Percentiles rank a stretch among this genome's conserved stretches.
phyloP scores from a whole-genome alignment of 2,888 invertebrate species.

The Scaptodrosophila latifasciaeformis region DNA sequence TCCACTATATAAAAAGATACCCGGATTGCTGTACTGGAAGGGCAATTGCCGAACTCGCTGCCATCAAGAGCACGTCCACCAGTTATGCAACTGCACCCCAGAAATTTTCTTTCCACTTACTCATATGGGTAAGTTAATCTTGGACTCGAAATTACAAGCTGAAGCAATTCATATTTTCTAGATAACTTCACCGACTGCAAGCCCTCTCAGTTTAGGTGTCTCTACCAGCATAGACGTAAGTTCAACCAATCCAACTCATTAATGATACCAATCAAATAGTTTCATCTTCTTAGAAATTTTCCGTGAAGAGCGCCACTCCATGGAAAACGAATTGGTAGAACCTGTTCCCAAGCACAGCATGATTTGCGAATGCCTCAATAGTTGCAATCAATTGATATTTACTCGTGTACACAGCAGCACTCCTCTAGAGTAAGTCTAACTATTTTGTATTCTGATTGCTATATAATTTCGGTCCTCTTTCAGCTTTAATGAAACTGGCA shows the following conservation, averaged over 20 bases:
- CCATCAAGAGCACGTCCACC: conserved; percentile 66
- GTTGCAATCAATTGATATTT: conserved; percentile 63
- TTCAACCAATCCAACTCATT: neutral
- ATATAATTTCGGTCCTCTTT: neutral
- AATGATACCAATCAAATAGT: neutral
- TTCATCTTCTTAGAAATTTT: conserved; percentile 41
- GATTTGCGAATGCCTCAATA: conserved; percentile 70
- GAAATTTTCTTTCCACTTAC: conserved; percentile 63
- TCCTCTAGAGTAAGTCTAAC: conserved; percentile 44
- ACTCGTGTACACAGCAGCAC: conserved; percentile 45
- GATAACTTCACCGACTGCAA: conserved; percentile 65
- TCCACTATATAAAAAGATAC: conserved; percentile 60
- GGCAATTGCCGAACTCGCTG: conserved; percentile 70
- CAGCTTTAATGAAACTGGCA: conserved; percentile 30
- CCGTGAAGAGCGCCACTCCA: conserved; percentile 45
- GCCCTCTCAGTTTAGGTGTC: conserved; percentile 64
- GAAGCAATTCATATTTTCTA: conserved; percentile 9
- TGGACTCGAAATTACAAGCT: neutral
- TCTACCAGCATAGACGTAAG: conserved; percentile 64
- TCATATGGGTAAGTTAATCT: conserved; percentile 35
- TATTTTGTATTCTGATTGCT: neutral
- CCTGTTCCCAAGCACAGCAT: conserved; percentile 56
- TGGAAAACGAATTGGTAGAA: conserved; percentile 56
- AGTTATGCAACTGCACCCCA: conserved; percentile 68
- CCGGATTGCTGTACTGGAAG: conserved; percentile 66